Conservation (phyloP, 1,140 invertebrate genomes). For the Rhynchophorus ferrugineus region DNA sequence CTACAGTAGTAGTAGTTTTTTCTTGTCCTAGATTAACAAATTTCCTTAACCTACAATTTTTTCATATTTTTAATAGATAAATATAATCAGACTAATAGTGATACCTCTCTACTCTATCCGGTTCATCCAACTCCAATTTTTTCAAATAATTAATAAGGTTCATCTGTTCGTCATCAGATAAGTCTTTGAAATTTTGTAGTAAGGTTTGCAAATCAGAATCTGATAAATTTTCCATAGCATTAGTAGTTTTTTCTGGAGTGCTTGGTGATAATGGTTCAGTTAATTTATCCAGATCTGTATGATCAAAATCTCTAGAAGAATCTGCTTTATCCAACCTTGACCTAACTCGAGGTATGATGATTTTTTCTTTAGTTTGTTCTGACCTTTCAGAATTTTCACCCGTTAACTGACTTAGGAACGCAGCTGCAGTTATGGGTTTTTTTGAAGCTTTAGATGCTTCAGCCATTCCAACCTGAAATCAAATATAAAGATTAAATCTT, state of each 20-base stretch:
- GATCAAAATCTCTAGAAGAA: neutral
- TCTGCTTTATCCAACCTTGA: conserved; percentile 1
- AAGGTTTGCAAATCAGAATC: conserved; percentile 67
- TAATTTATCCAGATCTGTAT: conserved; percentile 10
- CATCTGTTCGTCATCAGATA: conserved; percentile 69
- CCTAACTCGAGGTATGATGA: conserved; percentile 11
- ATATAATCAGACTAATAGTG: neutral
- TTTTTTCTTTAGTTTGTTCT: conserved; percentile 18
- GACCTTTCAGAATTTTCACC: conserved; percentile 7
- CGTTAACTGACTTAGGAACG: conserved; percentile 45
- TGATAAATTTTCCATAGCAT: conserved; percentile 58
- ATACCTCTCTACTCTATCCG: conserved; percentile 57
- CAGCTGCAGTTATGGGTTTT: conserved; percentile 47
- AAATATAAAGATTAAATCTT: neutral
- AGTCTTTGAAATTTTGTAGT: conserved; percentile 69
- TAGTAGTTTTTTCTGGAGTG: conserved; percentile 17
- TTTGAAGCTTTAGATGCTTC: conserved; percentile 48
- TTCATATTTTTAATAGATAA: too few relatives aligned
- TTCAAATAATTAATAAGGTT: conserved; percentile 69
- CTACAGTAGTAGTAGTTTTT: conserved; percentile 11
- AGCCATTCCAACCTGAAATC: conserved; percentile 50
- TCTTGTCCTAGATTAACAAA: conserved; percentile 51
- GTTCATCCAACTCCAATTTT: conserved; percentile 64
- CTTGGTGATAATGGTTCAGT: conserved; percentile 21
- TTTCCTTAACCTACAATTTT: conserved; percentile 47